Evolutionary conservation across 2,888 invertebrate genomes (phyloP).

Genomic region (Timema podura): DNA sequence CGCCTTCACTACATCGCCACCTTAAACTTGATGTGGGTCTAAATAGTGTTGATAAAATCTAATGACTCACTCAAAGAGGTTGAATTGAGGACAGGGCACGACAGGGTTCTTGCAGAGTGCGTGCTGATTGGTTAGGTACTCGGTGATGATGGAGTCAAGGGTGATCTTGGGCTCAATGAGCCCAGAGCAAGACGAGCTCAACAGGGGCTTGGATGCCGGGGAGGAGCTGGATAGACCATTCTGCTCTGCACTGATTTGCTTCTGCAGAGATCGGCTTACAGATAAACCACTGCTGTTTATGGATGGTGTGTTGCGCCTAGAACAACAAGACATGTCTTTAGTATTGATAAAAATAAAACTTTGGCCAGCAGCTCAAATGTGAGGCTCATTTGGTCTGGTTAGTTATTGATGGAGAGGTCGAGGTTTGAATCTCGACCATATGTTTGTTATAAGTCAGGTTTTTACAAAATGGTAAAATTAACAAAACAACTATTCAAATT

Average conservation of each 20-base stretch:
- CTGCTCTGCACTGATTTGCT: constrained; percentile 47
- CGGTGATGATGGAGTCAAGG: constrained; percentile 89
- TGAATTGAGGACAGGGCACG: constrained; percentile 95
- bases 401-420: no score
- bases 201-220: constrained; percentile 22
- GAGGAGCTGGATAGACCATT: constrained; percentile 37
- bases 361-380: no score
- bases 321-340: no score
- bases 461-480: no score
- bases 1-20: no score
- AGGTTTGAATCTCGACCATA: no score
- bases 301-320: constrained; percentile 2
- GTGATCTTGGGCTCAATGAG: constrained; percentile 52
- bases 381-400: no score
- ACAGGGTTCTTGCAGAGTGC: constrained; percentile 97
- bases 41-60: no score
- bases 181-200: constrained; percentile 14
- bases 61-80: constrained; percentile 73
- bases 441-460: no score
- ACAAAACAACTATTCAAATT: no score
- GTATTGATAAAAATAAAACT: no score
- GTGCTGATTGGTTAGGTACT: constrained; percentile 96
- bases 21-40: no score
- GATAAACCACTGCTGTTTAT: constrained; percentile 4
- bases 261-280: constrained; percentile 50